Evolutionary conservation across 2,113 vertebrate genomes (phyloP), one percentile per base, ranked within the genome.

Genomic region (Heterochromis multidens): DNA sequence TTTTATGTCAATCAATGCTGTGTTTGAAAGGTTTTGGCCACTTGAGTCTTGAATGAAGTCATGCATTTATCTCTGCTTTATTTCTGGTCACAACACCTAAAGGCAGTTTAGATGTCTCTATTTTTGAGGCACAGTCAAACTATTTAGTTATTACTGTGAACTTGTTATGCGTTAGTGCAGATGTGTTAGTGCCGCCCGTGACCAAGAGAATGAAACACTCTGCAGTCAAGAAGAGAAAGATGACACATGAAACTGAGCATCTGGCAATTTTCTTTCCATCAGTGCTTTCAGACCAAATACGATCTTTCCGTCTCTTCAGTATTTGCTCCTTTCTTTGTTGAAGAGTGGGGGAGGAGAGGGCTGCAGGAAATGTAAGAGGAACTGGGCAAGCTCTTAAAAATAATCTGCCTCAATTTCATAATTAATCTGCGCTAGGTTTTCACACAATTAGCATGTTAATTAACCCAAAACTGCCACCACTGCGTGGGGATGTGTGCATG

Each of bases 321-420:
- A 52, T 52, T 52, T 88, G 57, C 89, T 82, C 83, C 3, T 9
- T 84, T 90, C 79, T 89, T 92, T 83, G 67, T 86, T 88, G 84
- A 72, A 0, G 59, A 14, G 35, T 57, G 74, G 49, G 40, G 61
- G 76, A 4, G 62, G 52, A 63, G 11, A 52, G 16, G 23, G 33
- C 27, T 70, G 84, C 62, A 25, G 77, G 87, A 86, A 88, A 89
- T 86, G 88, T 91, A 93, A 93, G 82, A 84, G 52, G 63, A 93
- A 88, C 57, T 46, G 81, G 79, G 84, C 67, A 87, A 60, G 72
- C 84, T 87, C 89, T 95, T 93, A 93, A 94, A 88, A 95, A 95
- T 94, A 95, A 95, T 96, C 92, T 92, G 90, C 88, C 89, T 94
- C 90, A 92, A 93, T 95, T 95, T 94, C 93, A 94, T 95, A 95